Percentiles rank a stretch among this genome's conserved stretches.
Conservation (phyloP, 2,888 invertebrate genomes). For the Alviniconcha strummeri region DNA sequence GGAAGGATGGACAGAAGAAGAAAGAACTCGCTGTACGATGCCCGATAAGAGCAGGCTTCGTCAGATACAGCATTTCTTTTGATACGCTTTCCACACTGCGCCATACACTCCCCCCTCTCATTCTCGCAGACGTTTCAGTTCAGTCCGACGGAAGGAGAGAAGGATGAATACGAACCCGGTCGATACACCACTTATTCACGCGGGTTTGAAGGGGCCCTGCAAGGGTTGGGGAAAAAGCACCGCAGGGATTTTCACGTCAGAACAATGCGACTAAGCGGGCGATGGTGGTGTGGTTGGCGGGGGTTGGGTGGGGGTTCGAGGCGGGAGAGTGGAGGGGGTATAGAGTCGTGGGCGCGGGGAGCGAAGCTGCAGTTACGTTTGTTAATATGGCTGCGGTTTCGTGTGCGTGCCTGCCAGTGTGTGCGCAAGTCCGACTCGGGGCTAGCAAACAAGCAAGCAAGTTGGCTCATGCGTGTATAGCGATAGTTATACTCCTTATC, state of each 20-base stretch:
- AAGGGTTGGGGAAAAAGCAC: constrained; percentile 21
- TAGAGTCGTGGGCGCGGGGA: constrained; percentile 15
- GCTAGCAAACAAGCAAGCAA: too few species aligned
- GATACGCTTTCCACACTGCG: neutral
- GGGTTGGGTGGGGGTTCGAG: neutral
- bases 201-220: constrained; percentile 30
- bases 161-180: constrained; percentile 33
- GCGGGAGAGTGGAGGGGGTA: neutral
- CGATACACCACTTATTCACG: constrained; percentile 35
- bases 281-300: neutral
- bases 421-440: too few species aligned
- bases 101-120: neutral
- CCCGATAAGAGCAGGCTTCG: neutral
- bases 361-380: constrained; percentile 26
- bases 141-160: constrained; percentile 29
- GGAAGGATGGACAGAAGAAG: constrained; percentile 19
- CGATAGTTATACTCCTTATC: neutral
- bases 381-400: constrained; percentile 28
- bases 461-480: too few species aligned
- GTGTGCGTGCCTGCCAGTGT: constrained; percentile 3
- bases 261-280: constrained; percentile 31
- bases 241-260: constrained; percentile 32
- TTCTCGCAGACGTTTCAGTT: constrained; percentile 14
- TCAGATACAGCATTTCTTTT: too few species aligned
- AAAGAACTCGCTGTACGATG: neutral